Evolutionary conservation across 2,797 vertebrate species (phyloP), one percentile per base, ranked within the genome.

Genomic region (Typhlichthys eigenmanni): DNA sequence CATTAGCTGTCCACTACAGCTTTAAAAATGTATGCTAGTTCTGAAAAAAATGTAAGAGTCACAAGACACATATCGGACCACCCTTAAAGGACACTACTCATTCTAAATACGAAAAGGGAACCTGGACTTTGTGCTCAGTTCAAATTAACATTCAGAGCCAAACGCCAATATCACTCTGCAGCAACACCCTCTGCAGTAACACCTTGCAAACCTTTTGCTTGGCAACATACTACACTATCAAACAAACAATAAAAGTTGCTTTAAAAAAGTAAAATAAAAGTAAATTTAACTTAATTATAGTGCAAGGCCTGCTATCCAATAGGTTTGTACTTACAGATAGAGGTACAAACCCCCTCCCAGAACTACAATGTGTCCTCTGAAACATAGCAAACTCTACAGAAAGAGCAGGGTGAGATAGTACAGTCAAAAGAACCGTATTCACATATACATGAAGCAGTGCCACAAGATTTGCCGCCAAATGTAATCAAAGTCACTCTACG

Each of bases 231-330:
- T 54, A n/a, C 60, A 74, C 69, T 45, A 57, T 34, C 3, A 13
- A 48, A 66, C 32, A 53, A 72, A 60, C 49, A 52, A 58, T 13
- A 55, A 56, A 51, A 51, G n/a, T 55, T 67, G 61, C 47, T 61
- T 62, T 69, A 65, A 45, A 58, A 34, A 48, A 55, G 78, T 14
- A 17, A 56, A 53, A 71, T 62, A 85, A 32, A 68, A 63, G 10
- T 1, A 49, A 69, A 51, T 57, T 66, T 57, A 74, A 75, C 58
- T 63, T 62, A 50, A 68, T 78, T 76, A 79, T 86, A 84, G 88
- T 89, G 80, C 85, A 92, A 88, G 62, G 64, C 75, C 77, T 78
- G 75, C 72, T 69, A 80, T 79, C 59, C 78, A 80, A 80, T 65
- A 68, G 64, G 76, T 65, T 81, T 78, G 68, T 50, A 67, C 60